Evolutionary conservation across 2,113 vertebrate genomes (phyloP), one percentile per base, ranked within the genome.

Genomic region (Plestiodon gilberti): DNA sequence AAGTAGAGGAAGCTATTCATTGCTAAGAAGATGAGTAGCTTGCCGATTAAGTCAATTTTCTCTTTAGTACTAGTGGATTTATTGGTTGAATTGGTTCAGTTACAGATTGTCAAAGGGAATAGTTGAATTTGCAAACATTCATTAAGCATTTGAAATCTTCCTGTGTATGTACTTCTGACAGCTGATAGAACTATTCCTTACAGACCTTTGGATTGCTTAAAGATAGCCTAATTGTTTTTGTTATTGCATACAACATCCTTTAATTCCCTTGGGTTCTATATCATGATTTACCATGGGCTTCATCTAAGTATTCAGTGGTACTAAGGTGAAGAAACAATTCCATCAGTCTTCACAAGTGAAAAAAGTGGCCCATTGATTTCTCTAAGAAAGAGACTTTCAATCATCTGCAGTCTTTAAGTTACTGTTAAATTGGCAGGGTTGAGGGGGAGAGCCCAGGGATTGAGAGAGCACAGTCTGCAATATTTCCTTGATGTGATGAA

Each of bases 401-500:
- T 89, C 91, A 90, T 90, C 73, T 92, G 62, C 90, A 55, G 89
- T 94, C 87, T 95, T 94, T 92, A 94, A 79, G 90, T 95, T 95
- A 90, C 92, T 52, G 0, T n/a, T 78, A 87, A 83, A 89, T 90
- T 93, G 93, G 89, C 94, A 94, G 93, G 61, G 48, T 81, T 77
- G 87, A 86, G 84, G 92, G 91, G 89, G 86, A 91, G 93, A 94
- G 94, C 91, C 78, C 91, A 90, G 91, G 91, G 93, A 93, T 93
- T 57, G 94, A 95, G 93, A 90, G 92, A 89, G 74, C 67, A 78
- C 40, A 90, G 96, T 96, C 96, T 96, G 93, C 90, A 93, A 83
- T 92, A 87, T 96, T 96, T 97, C 96, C 95, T 96, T 95, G 92
- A 94, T 71, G 95, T 96, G 97, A 95, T 98, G 97, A 98, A 96